Percentiles rank a stretch among this genome's conserved stretches.
Conservation (phyloP, 2,888 invertebrate genomes). For the Acronicta psi region DNA sequence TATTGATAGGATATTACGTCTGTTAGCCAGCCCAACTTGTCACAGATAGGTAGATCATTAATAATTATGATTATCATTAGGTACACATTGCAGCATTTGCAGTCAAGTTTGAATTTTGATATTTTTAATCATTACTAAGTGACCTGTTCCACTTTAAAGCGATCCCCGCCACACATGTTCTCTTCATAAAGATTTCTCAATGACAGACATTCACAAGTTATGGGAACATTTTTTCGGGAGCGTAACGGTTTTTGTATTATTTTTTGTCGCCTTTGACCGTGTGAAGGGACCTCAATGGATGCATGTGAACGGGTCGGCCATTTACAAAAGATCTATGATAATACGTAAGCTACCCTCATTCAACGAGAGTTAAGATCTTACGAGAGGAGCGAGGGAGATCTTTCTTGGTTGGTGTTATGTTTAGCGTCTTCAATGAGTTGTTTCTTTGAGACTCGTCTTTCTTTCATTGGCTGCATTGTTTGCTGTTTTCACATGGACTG, state of each 20-base stretch:
- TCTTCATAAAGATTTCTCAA: conserved; percentile 76
- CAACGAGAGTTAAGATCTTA: conserved; percentile 18
- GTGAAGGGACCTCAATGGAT: conserved; percentile 87
- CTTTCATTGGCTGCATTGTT: conserved; percentile 74
- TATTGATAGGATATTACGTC: conserved; percentile 4
- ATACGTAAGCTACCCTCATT: conserved; percentile 52
- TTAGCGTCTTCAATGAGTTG: conserved; percentile 81
- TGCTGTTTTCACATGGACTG: conserved; percentile 78
- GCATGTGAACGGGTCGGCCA: conserved; percentile 77
- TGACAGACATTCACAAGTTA: conserved; percentile 85
- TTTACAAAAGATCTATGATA: conserved; percentile 65
- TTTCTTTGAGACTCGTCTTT: conserved; percentile 77
- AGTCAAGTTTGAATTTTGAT: conserved; percentile 11
- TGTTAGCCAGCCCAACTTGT: background rate
- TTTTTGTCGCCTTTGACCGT: conserved; percentile 87
- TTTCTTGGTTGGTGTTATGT: conserved; percentile 63
- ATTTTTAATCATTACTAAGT: conserved; percentile 24
- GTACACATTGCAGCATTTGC: conserved; percentile 1
- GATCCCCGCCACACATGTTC: conserved; percentile 56
- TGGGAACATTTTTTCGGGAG: conserved; percentile 85
- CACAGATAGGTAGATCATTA: conserved; percentile 1
- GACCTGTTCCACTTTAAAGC: conserved; percentile 35
- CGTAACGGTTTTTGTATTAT: conserved; percentile 88
- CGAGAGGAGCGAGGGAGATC: conserved; percentile 65
- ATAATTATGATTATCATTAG: background rate